These are phyloP conservation scores for Zophobas morio DNA, from an alignment of 1,140 invertebrate genomes.

Conservation along the genomic window DNA sequence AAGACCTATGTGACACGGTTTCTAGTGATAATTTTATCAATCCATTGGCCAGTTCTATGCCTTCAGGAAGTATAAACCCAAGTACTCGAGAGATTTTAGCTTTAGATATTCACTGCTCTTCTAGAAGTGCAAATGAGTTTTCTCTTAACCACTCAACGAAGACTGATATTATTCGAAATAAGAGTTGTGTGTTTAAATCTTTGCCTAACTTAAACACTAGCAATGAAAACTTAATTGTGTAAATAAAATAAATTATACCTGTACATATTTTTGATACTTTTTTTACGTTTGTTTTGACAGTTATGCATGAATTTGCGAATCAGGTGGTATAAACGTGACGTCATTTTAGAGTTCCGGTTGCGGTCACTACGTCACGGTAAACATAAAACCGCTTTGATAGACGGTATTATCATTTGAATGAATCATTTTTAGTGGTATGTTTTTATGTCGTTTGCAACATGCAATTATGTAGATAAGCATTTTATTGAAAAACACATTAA, in stretches of 20 bases:
- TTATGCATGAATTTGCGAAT: no score
- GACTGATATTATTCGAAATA: slow-evolving; percentile 59
- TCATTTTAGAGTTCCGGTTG: no score
- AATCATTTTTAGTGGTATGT: no score
- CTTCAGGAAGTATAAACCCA: slow-evolving; percentile 27
- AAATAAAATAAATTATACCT: slow-evolving; percentile 48
- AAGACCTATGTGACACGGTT: slow-evolving; percentile 59
- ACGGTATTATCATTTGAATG: no score
- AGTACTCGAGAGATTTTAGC: slow-evolving; percentile 70
- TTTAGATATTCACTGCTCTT: slow-evolving; percentile 68
- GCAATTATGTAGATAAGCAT: no score
- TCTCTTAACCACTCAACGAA: slow-evolving; percentile 55
- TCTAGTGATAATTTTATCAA: slow-evolving; percentile 43
- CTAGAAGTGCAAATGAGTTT: slow-evolving; percentile 54
- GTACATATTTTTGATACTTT: slow-evolving; percentile 5
- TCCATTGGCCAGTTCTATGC: slow-evolving; percentile 35
- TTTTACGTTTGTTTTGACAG: background rate
- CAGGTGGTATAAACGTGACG: no score
- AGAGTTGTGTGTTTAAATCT: slow-evolving; percentile 69
- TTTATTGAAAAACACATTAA: no score
- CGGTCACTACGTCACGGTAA: no score
- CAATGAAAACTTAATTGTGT: slow-evolving; percentile 73
- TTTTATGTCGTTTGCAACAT: no score
- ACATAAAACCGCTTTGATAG: no score
- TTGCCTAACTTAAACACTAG: slow-evolving; percentile 78